These are phyloP conservation scores for Hippocampus zosterae DNA, from an alignment of 2,113 vertebrate genomes.

Conservation along the genomic window DNA sequence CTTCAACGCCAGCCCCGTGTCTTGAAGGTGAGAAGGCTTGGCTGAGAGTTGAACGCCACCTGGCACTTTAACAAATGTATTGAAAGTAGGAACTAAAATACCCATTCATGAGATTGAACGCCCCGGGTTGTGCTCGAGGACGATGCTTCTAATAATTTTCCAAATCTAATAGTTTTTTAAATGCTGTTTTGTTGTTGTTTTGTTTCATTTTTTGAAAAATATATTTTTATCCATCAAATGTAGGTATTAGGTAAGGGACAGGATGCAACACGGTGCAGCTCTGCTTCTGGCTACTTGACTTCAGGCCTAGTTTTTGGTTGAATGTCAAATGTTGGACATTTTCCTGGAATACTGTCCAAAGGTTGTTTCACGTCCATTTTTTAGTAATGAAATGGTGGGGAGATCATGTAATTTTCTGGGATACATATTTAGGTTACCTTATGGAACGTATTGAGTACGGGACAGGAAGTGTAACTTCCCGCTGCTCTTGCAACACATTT, in stretches of 20 bases:
- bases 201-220: background rate
- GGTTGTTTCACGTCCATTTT: too few species aligned
- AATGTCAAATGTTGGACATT: too few species aligned
- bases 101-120: conserved; percentile 74
- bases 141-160: conserved; percentile 71
- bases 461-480: too few species aligned
- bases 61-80: conserved; percentile 69
- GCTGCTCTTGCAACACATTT: too few species aligned
- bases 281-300: too few species aligned
- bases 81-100: conserved; percentile 71
- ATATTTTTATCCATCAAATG: background rate
- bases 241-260: too few species aligned
- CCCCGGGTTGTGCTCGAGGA: conserved; percentile 55
- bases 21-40: conserved; percentile 67
- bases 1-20: conserved; percentile 54
- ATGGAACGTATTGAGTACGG: too few species aligned
- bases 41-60: conserved; percentile 69
- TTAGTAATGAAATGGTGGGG: too few species aligned
- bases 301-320: background rate
- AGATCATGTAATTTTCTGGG: too few species aligned
- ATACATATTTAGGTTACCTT: too few species aligned
- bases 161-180: conserved; percentile 71
- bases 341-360: too few species aligned
- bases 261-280: background rate
- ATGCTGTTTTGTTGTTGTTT: conserved; percentile 47